Evolutionary conservation across 35 echinoderm and acorn worm species (phyloP), one percentile per base, ranked within the genome.

Genomic region (Holothuria glaberrima): DNA sequence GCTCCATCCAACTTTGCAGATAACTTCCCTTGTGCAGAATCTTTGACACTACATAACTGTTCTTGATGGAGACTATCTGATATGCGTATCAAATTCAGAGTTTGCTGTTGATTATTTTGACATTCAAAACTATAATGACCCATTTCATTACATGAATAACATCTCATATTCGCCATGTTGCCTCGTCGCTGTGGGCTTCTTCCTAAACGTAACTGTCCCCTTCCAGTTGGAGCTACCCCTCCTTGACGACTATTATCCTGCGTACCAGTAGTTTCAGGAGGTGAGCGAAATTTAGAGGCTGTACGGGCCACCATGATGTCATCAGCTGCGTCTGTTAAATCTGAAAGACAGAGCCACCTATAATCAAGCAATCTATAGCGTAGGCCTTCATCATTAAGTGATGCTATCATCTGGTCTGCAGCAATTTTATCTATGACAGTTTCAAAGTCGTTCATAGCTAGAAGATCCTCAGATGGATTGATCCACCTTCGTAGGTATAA

Each of bases 61-160:
- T 76, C 30, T 33, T 76, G 30, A 76, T 76, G 72, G 6, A 10
- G 12, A 76, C 22, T 27, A 76, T 46, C 72, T 6, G 72, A 66
- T 9, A 66, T 66, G 28, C 63, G 63, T 19, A 66, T 21, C 28
- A 66, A 21, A 66, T 66, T 66, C 20, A 66, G 9, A 0, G 63
- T 66, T 21, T 66, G 63, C 63, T 22, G 63, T 21, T 66, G 63
- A 66, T 66, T 66, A 29, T 66, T 66, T 66, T 66, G 63, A 66
- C 63, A 66, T 9, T 66, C 63, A 66, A 66, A 59, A 54, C 33
- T 50, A 29, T 24, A 59, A 54, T 82, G 78, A 9, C 78, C 78
- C 78, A 82, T 29, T 24, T 82, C 22, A 59, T 82, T 50, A 27
- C 44, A 82, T 24, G 22, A 30, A 30, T 20, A 82, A 24, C 78